These are phyloP conservation scores for Athripsodes cinereus DNA, from an alignment of 2,888 invertebrate species.

Conservation along the genomic window DNA sequence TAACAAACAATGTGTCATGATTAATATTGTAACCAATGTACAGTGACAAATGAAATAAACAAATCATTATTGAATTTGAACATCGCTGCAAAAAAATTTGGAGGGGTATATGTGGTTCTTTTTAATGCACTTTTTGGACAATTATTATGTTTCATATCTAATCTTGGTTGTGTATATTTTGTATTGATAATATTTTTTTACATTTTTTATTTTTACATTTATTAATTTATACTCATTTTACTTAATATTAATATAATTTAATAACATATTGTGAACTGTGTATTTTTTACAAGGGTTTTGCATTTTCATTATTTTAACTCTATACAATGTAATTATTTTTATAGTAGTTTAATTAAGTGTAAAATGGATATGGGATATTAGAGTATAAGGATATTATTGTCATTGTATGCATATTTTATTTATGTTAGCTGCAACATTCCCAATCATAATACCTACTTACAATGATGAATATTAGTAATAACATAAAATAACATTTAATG, in stretches of 20 bases:
- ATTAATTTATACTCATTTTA: slow-evolving; percentile 1
- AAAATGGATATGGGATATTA: background rate
- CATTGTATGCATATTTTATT: background rate
- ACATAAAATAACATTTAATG: no score
- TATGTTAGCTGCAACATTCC: background rate
- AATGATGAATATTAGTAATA: no score
- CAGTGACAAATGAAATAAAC: no score
- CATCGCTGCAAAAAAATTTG: no score
- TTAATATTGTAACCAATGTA: no score
- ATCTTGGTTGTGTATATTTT: background rate
- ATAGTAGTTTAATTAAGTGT: background rate
- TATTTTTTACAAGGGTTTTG: background rate
- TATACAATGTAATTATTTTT: background rate
- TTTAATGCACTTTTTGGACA: background rate
- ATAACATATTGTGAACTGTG: no score
- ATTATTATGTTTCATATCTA: background rate
- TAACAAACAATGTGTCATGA: no score
- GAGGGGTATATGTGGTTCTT: no score
- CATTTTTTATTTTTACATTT: no score
- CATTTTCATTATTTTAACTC: background rate
- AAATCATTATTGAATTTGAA: no score
- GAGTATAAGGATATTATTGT: background rate
- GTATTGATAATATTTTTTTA: no score
- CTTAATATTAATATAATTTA: background rate
- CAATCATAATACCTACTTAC: background rate